phyloP scores from a whole-genome alignment of 2,113 vertebrate species.

The Emydura subglobosa region DNA sequence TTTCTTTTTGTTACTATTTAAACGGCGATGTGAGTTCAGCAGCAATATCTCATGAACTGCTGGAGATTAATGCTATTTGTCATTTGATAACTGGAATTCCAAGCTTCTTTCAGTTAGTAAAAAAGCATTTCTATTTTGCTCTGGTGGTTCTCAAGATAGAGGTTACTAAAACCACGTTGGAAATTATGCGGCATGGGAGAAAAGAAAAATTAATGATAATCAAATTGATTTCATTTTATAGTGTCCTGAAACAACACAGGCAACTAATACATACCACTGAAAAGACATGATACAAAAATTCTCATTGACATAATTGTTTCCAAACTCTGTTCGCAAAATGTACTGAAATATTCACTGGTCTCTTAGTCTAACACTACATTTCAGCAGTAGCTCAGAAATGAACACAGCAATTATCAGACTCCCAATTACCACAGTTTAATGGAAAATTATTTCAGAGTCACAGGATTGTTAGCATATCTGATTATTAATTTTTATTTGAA shows the following conservation, averaged over 20 bases:
- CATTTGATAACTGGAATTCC: background rate
- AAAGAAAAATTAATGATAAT: background rate
- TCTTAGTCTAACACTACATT: background rate
- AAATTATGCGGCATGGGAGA: background rate
- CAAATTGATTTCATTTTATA: background rate
- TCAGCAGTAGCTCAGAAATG: slow-evolving; percentile 10
- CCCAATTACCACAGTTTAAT: slow-evolving; percentile 26
- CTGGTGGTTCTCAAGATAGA: background rate
- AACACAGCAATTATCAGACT: background rate
- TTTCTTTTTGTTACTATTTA: background rate
- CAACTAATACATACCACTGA: background rate
- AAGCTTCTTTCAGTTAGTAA: background rate
- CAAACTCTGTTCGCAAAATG: background rate
- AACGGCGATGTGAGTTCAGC: background rate
- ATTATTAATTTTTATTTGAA: slow-evolving; percentile 47
- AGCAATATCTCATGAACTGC: background rate
- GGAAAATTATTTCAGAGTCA: slow-evolving; percentile 41
- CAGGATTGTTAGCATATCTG: slow-evolving; percentile 31
- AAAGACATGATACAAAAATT: background rate
- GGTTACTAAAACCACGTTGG: background rate
- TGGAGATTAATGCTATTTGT: background rate
- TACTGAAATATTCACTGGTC: fast-evolving
- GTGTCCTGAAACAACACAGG: background rate
- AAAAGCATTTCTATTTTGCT: background rate
- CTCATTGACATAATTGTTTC: fast-evolving